Evolutionary conservation across 2,888 invertebrate species (phyloP), one percentile per base, ranked within the genome.

Genomic region (Pemphredon lugubris): DNA sequence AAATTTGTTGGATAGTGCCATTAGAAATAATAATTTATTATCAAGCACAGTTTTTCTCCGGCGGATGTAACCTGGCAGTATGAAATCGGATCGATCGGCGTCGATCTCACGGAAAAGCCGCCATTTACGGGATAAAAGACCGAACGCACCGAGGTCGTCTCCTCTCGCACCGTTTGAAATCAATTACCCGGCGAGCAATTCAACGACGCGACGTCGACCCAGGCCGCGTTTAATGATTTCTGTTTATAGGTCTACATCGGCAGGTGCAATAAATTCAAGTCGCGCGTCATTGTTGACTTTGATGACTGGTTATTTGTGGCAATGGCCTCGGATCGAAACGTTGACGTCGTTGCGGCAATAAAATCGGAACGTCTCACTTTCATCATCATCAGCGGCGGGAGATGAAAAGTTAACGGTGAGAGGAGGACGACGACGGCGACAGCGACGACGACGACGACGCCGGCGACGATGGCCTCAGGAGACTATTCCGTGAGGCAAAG

Each of bases 261-360:
- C 70, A 75, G 73, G 61, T 73, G 77, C 73, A 66, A 77, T 79
- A 77, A 79, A 79, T 79, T 75, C 63, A 42, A 65, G 47, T 18
- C 44, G 32, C 72, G 70, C 70, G 77, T 75, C 79, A 75, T 75
- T 66, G 65, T 65, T 42, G 77, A 55, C 72, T 67, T 51, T 57
- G 77, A 67, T 57, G 67, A 65, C 69, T 72, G 75, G 79, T 79
- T 74, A 74, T 67, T 77, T 60, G 67, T 54, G 57, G 42, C 69
- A 40, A 58, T 42, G 79, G 72, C 79, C 79, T 75, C 79, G 79
- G 54, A 32, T 37, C 51, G 68, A 63, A 69, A 50, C 69, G 65
- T 66, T 53, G 63, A 61, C 67, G 55, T 69, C 73, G 63, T 48
- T 65, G 47, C 50, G 57, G 45, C 71, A 66, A 66, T 75, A 70